Percentiles rank a stretch among this genome's conserved stretches.
phyloP scores from a whole-genome alignment of 2,113 vertebrate genomes.

The Acrocephalus arundinaceus region DNA sequence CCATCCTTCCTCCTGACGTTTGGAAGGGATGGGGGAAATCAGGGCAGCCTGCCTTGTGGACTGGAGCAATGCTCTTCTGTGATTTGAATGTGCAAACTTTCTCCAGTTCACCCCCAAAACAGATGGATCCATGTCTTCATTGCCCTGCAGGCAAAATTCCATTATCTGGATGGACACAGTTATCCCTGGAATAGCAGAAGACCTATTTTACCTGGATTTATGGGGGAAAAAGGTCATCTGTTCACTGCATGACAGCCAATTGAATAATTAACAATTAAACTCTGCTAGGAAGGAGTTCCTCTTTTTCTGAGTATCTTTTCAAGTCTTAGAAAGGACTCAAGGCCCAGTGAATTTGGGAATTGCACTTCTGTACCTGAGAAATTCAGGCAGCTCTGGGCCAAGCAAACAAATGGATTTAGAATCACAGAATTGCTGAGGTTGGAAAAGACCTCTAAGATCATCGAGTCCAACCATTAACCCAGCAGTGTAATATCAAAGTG shows the following conservation, averaged over 20 bases:
- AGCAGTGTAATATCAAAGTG: not conserved
- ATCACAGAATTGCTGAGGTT: not conserved
- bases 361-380: not conserved
- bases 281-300: not conserved
- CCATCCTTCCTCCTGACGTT: not conserved
- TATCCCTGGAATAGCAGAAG: not conserved
- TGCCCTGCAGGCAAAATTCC: not conserved
- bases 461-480: not conserved
- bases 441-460: not conserved
- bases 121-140: not conserved
- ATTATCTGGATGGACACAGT: not conserved
- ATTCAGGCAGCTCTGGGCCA: not conserved
- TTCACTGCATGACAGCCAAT: not conserved
- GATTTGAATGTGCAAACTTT: not conserved
- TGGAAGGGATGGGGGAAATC: not conserved
- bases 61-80: not conserved
- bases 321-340: not conserved
- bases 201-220: not conserved
- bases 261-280: not conserved
- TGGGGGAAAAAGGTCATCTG: accelerated
- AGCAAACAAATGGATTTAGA: not conserved
- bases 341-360: not conserved
- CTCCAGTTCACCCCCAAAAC: not conserved
- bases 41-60: not conserved
- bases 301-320: not conserved